These are phyloP conservation scores for Mustela lutreola DNA, from an alignment of 2,113 vertebrate genomes.

Conservation along the genomic window DNA sequence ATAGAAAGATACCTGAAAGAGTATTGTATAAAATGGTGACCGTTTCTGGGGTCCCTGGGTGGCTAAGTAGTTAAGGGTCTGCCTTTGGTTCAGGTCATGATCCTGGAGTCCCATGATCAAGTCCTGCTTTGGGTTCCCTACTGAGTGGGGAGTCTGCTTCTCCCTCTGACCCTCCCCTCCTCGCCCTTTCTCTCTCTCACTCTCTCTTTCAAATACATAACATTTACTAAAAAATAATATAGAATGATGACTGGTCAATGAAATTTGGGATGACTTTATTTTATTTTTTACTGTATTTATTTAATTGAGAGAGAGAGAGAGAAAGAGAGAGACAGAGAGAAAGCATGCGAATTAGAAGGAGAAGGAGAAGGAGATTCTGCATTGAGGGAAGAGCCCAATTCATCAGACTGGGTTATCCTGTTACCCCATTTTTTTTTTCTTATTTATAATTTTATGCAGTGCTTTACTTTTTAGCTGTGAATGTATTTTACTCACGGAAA, in stretches of 20 bases:
- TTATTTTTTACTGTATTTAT: not conserved
- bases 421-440: not conserved
- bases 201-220: too few species aligned
- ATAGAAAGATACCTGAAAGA: not conserved
- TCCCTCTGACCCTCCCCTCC: too few species aligned
- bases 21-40: not conserved
- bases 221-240: not conserved
- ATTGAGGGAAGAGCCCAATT: not conserved
- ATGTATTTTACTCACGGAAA: not conserved
- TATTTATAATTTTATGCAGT: constrained; percentile 13
- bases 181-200: too few species aligned
- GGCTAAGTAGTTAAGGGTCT: too few species aligned
- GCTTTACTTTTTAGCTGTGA: not conserved
- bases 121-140: too few species aligned
- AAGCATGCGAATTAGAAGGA: not conserved
- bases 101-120: too few species aligned
- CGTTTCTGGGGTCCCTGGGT: not conserved
- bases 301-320: too few species aligned
- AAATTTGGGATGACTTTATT: not conserved
- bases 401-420: not conserved
- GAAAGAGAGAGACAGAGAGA: not conserved
- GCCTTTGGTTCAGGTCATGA: too few species aligned
- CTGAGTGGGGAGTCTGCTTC: too few species aligned
- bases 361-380: not conserved
- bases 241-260: not conserved